These are phyloP conservation scores for Montifringilla adamsi DNA, from an alignment of 2,113 vertebrate genomes.

Conservation along the genomic window DNA sequence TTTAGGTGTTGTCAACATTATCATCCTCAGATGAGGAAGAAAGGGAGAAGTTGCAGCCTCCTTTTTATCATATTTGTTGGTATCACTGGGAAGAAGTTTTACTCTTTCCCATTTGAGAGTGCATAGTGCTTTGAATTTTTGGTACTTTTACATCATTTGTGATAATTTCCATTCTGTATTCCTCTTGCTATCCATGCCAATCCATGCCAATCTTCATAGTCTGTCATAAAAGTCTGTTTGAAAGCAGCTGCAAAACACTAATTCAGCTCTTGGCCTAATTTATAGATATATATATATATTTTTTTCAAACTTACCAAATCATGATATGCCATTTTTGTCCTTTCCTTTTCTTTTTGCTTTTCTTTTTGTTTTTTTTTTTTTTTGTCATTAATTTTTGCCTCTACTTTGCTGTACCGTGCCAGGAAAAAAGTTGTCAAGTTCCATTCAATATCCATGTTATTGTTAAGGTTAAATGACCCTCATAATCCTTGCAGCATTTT, in stretches of 20 bases:
- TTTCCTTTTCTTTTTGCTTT: too few relatives aligned
- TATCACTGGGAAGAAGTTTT: not conserved
- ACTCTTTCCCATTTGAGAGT: not conserved
- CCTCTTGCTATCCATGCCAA: fast-evolving
- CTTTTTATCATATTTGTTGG: not conserved
- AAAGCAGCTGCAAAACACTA: not conserved
- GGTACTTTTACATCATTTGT: not conserved
- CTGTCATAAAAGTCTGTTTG: not conserved
- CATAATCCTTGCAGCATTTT: not conserved
- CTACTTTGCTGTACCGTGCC: not conserved
- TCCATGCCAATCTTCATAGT: not conserved
- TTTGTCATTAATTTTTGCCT: not conserved
- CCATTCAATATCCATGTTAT: not conserved
- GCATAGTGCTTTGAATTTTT: not conserved
- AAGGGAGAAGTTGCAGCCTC: not conserved
- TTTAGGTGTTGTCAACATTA: not conserved
- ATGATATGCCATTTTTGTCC: too few relatives aligned
- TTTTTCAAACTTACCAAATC: too few relatives aligned
- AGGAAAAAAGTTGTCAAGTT: not conserved
- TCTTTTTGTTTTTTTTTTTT: fast-evolving
- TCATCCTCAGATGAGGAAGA: not conserved
- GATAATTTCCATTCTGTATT: not conserved
- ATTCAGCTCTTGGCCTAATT: not conserved
- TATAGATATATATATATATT: too few relatives aligned
- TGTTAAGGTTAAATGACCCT: not conserved